These are phyloP conservation scores for Porites cylindrica DNA, from an alignment of 92 coral and sea anemone genomes.

Conservation along the genomic window DNA sequence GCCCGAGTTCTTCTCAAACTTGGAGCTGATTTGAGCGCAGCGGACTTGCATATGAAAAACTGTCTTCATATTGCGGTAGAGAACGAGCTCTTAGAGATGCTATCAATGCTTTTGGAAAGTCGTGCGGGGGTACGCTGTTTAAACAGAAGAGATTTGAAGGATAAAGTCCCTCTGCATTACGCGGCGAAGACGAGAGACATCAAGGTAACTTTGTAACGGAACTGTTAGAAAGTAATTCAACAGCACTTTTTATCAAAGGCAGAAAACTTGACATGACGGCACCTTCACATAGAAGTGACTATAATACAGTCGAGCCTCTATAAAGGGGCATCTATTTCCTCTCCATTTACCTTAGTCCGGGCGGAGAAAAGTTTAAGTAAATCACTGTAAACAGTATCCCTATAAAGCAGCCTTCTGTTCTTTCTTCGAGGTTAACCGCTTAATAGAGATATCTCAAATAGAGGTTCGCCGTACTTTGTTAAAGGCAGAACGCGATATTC, in stretches of 20 bases:
- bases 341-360: too few species aligned
- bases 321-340: too few species aligned
- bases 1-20: slow-evolving; percentile 42
- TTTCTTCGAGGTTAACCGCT: too few species aligned
- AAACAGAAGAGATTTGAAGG: slow-evolving; percentile 56
- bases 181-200: slow-evolving; percentile 65
- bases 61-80: slow-evolving; percentile 78
- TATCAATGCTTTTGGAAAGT: slow-evolving; percentile 53
- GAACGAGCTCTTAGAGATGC: slow-evolving; percentile 56
- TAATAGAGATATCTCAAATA: too few species aligned
- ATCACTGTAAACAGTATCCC: too few species aligned
- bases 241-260: neutral
- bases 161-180: slow-evolving; percentile 75
- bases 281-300: too few species aligned
- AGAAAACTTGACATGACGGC: too few species aligned
- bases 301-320: too few species aligned
- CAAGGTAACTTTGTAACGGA: slow-evolving; percentile 43
- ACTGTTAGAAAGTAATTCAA: neutral
- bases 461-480: too few species aligned
- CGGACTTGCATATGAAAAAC: slow-evolving; percentile 53
- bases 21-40: slow-evolving; percentile 63
- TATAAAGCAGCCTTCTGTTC: too few species aligned
- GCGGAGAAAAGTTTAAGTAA: too few species aligned
- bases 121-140: slow-evolving; percentile 33
- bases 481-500: too few species aligned